phyloP scores from a whole-genome alignment of 2,113 vertebrate species.

The Microcebus ravelobensis region DNA sequence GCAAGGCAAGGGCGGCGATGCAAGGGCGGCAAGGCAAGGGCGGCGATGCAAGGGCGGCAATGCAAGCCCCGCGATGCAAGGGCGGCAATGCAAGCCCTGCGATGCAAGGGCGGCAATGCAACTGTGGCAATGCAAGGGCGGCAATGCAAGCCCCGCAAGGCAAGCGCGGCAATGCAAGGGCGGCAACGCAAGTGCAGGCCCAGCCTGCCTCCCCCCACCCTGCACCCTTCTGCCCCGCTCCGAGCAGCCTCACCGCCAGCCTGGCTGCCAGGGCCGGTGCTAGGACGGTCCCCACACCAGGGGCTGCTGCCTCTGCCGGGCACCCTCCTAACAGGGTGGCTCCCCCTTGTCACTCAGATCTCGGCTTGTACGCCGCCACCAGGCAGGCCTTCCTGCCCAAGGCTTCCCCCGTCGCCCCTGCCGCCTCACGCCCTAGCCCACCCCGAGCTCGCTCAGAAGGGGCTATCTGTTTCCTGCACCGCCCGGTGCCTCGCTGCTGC shows the following conservation, averaged over 20 bases:
- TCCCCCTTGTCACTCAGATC: background rate
- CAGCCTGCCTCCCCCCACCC: background rate
- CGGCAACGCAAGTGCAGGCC: background rate
- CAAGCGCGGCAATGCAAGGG: background rate
- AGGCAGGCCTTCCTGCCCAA: background rate
- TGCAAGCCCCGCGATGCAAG: too few relatives aligned
- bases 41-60: too few relatives aligned
- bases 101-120: too few relatives aligned
- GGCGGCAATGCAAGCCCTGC: too few relatives aligned
- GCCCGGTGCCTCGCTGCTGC: fast-evolving
- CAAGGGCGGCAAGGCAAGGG: too few relatives aligned
- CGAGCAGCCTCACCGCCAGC: background rate
- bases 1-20: too few relatives aligned
- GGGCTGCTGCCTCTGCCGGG: background rate
- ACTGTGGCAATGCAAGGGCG: fast-evolving
- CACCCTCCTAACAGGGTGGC: background rate
- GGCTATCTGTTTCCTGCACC: fast-evolving
- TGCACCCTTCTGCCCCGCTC: too few relatives aligned
- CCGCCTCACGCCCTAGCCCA: fast-evolving
- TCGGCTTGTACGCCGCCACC: background rate
- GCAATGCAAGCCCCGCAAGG: too few relatives aligned
- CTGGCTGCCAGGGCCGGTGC: too few relatives aligned
- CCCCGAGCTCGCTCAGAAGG: too few relatives aligned
- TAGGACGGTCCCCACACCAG: background rate
- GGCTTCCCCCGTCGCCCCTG: too few relatives aligned